These are phyloP conservation scores for Cladorhizidae sp. DNA, from an alignment of 37 sponge, comb jelly and placozoan genomes.

Conservation along the genomic window DNA sequence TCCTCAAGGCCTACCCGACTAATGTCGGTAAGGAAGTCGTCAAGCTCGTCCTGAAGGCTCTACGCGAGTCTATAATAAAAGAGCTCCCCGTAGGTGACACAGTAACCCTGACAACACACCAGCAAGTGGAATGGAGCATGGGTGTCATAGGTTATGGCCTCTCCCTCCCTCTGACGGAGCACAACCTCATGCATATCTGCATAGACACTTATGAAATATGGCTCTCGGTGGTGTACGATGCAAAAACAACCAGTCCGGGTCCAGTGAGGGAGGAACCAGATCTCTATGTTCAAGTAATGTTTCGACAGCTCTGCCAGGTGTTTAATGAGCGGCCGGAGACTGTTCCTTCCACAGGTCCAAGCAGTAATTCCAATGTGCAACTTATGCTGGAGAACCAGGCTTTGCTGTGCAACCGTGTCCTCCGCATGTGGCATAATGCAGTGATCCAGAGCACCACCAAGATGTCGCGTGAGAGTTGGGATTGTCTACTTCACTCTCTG, in stretches of 20 bases:
- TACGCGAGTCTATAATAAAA: slow-evolving; percentile 7
- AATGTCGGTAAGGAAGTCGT: slow-evolving; percentile 58
- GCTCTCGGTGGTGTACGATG: slow-evolving; percentile 44
- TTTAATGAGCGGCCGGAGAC: slow-evolving; percentile 29
- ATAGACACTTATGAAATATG: slow-evolving; percentile 73
- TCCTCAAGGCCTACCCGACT: slow-evolving; percentile 42
- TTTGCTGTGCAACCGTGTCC: slow-evolving; percentile 51
- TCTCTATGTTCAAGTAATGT: slow-evolving; percentile 51
- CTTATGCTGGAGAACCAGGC: slow-evolving; percentile 39
- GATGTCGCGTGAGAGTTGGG: slow-evolving; percentile 60
- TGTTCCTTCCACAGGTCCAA: neutral
- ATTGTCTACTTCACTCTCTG: slow-evolving; percentile 34
- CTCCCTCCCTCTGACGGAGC: slow-evolving; percentile 69
- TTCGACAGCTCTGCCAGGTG: slow-evolving; percentile 55
- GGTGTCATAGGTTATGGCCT: slow-evolving; percentile 79
- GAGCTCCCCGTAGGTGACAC: neutral
- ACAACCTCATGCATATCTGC: slow-evolving; percentile 41
- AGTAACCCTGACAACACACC: slow-evolving; percentile 24
- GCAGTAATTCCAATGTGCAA: neutral
- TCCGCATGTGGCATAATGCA: slow-evolving; percentile 38
- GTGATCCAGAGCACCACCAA: slow-evolving; percentile 7
- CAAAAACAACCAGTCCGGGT: slow-evolving; percentile 40
- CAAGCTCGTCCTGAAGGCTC: slow-evolving; percentile 51
- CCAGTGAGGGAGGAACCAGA: slow-evolving; percentile 62
- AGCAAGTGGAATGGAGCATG: slow-evolving; percentile 85